Evolutionary conservation across 2,113 vertebrate species (phyloP).

Genomic region (Bagarius yarrelli): DNA sequence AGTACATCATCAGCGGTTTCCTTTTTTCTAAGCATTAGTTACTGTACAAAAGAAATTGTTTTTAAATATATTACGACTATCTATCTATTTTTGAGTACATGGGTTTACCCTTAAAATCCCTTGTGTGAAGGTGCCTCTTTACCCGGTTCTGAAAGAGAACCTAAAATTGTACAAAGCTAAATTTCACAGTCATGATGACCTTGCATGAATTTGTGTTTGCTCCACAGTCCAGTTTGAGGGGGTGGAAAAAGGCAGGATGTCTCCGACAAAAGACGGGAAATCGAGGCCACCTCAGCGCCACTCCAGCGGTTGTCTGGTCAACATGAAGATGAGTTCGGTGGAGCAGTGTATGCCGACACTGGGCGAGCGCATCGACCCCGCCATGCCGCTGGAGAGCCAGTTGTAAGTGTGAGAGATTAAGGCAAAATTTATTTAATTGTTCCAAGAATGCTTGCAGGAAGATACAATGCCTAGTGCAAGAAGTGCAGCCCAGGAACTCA

Average conservation of each 20-base stretch:
- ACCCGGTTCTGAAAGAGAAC: too few species aligned
- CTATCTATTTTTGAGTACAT: background rate
- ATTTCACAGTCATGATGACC: background rate
- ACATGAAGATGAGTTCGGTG: slow-evolving; percentile 76
- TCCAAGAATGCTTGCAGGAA: too few species aligned
- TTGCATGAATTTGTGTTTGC: slow-evolving; percentile 19
- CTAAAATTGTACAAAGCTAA: background rate
- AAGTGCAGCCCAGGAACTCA: background rate
- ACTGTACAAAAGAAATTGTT: too few species aligned
- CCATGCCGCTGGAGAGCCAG: slow-evolving; percentile 90
- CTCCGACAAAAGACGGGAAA: slow-evolving; percentile 85
- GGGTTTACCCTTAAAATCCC: background rate
- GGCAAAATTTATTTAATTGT: background rate
- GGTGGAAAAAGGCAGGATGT: slow-evolving; percentile 79
- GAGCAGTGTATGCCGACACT: slow-evolving; percentile 79
- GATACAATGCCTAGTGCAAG: background rate
- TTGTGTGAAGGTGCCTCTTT: background rate
- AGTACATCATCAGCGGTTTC: too few species aligned
- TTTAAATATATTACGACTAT: too few species aligned
- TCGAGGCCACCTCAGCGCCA: slow-evolving; percentile 78
- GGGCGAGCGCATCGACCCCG: slow-evolving; percentile 89
- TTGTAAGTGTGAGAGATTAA: slow-evolving; percentile 79
- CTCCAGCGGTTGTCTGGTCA: slow-evolving; percentile 81
- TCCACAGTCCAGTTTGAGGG: slow-evolving; percentile 85
- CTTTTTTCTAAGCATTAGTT: too few species aligned